Conservation (phyloP, 1,140 invertebrate genomes). For the Ceratina calcarata region DNA sequence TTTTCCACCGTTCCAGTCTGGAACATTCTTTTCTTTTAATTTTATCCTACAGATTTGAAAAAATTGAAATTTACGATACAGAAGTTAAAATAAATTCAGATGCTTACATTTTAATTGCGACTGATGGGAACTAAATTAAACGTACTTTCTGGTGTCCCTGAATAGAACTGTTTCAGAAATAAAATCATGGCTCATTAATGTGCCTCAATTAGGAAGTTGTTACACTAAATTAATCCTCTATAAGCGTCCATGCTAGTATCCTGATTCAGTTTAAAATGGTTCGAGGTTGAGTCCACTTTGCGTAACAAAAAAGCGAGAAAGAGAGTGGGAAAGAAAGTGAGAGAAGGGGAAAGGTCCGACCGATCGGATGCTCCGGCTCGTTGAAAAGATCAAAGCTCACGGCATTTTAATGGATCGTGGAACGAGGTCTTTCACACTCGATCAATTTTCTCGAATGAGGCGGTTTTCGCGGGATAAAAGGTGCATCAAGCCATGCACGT, state of each 20-base stretch:
- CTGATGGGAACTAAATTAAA: no score
- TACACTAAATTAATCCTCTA: not conserved
- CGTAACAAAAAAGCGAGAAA: not conserved
- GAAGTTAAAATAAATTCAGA: no score
- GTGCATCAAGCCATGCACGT: constrained; percentile 71
- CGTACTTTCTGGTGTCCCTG: no score
- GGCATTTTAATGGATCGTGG: constrained; percentile 65
- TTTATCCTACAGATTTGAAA: not conserved
- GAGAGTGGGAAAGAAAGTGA: no score
- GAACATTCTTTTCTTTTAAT: not conserved
- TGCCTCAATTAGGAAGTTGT: constrained; percentile 13
- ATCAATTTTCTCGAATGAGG: constrained; percentile 72
- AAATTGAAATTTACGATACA: not conserved
- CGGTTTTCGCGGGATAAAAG: constrained; percentile 74
- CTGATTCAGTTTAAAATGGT: constrained; percentile 33
- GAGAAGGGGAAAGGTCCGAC: not conserved
- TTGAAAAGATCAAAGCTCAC: constrained; percentile 72
- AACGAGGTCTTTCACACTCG: constrained; percentile 71
- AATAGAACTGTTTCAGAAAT: not conserved
- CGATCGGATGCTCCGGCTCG: constrained; percentile 63
- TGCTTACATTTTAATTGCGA: no score
- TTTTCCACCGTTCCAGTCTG: not conserved
- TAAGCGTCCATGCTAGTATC: not conserved
- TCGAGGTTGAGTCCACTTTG: constrained; percentile 52
- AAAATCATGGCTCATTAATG: constrained; percentile 23